These are phyloP conservation scores for Epizoanthus rinbou DNA, from an alignment of 92 coral and sea anemone species.

Conservation along the genomic window DNA sequence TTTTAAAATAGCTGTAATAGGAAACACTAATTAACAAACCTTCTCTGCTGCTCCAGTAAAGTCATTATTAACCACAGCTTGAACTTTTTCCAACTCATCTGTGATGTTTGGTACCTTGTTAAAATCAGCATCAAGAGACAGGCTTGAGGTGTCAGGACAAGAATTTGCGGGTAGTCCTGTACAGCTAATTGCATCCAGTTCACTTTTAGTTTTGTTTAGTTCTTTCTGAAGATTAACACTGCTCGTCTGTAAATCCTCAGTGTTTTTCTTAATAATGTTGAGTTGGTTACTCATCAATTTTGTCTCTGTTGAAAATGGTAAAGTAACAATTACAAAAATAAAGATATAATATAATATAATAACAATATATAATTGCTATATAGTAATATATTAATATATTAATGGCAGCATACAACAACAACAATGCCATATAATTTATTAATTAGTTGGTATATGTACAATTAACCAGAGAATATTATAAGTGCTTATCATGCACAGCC, in stretches of 20 bases:
- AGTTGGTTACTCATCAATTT: conserved; percentile 66
- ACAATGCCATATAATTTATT: too few relatives aligned
- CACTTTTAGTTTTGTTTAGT: conserved; percentile 5
- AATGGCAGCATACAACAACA: too few relatives aligned
- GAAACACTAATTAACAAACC: conserved; percentile 38
- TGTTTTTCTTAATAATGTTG: conserved; percentile 55
- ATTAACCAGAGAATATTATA: too few relatives aligned
- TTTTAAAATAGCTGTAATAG: too few relatives aligned
- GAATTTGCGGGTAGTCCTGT: not conserved
- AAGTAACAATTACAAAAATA: not conserved
- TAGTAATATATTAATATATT: too few relatives aligned
- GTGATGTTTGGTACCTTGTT: conserved; percentile 70
- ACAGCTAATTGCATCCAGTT: not conserved
- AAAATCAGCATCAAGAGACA: conserved; percentile 73
- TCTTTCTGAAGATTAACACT: conserved; percentile 3
- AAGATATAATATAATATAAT: too few relatives aligned
- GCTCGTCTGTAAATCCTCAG: conserved; percentile 44
- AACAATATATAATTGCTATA: too few relatives aligned
- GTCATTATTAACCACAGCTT: conserved; percentile 56
- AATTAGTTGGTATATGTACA: too few relatives aligned
- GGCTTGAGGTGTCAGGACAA: not conserved
- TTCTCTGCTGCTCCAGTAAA: conserved; percentile 68
- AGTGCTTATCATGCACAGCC: too few relatives aligned
- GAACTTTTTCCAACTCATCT: conserved; percentile 50
- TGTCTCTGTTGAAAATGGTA: conserved; percentile 55